These are phyloP conservation scores for Manis javanica DNA, from an alignment of 2,797 vertebrate species.

Conservation along the genomic window DNA sequence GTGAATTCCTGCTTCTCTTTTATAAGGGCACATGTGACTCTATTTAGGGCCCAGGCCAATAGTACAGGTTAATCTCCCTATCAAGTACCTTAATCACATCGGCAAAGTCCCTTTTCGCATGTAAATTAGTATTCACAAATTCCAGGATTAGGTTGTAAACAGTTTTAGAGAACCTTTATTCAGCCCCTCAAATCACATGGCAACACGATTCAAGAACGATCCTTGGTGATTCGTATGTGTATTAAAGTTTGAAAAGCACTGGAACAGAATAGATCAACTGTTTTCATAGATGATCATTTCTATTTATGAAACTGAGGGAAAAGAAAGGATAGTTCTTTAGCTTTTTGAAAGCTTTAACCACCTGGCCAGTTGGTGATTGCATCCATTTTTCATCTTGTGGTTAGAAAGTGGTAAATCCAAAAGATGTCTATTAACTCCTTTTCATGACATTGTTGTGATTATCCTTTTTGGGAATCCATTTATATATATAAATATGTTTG, in stretches of 20 bases:
- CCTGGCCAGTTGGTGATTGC: neutral
- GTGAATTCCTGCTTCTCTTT: neutral
- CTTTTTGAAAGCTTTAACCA: neutral
- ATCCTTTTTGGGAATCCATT: neutral
- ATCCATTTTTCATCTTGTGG: constrained; percentile 35
- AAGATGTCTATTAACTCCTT: constrained; percentile 6
- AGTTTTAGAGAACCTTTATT: neutral
- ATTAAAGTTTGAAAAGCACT: constrained; percentile 23
- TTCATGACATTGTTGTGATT: neutral
- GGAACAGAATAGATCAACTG: neutral
- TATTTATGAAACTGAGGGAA: neutral
- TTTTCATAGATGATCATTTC: neutral
- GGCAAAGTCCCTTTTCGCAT: neutral
- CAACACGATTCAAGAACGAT: neutral
- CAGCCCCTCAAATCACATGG: neutral
- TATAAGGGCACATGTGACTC: neutral
- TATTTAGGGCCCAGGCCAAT: neutral
- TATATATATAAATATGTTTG: neutral
- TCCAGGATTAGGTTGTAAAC: neutral
- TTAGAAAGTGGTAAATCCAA: neutral
- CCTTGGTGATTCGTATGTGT: neutral
- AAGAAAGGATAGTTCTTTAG: neutral
- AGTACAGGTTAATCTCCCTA: neutral
- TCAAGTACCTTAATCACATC: neutral
- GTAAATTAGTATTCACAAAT: neutral